Evolutionary conservation across 1,140 invertebrate genomes (phyloP), one percentile per base, ranked within the genome.

Genomic region (Nasonia longicornis): DNA sequence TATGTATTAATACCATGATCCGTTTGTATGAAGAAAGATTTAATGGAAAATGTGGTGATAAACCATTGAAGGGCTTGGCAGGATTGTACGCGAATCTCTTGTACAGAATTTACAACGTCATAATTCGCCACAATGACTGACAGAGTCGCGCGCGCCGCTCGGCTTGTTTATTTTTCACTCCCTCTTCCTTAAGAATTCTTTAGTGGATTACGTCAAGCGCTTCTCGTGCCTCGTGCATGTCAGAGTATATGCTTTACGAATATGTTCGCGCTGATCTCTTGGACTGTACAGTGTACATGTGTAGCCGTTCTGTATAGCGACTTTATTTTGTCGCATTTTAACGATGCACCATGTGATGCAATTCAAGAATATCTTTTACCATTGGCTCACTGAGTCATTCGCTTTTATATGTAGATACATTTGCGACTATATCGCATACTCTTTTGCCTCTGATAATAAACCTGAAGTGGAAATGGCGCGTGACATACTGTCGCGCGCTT

Each of bases 81-180:
- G 35, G 6, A 64, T 76, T 45, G 0, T 35, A 76, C 3, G 63
- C 58, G n/a, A 76, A 76, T 76, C 63, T 66, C 58, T 76, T 63
- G 31, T 22, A 29, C 3, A 12, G 26, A 31, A 76, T 66, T 76
- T 76, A 76, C 35, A 42, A 66, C 74, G 29, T 76, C 74, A 66
- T 66, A 66, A 75, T 75, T 75, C 26, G 11, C 29, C 14, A 12
- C 64, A 66, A 76, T 76, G 35, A 66, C 35, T 64, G 74, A 64
- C 72, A 31, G 48, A 48, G 72, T 58, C 48, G 26, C 10, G 29
- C 11, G 48, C 72, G 31, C 31, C 31, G 2, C 3, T 74, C 26
- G 11, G 14, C 48, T 31, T 16, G 16, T 75, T 58, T 31, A 38
- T 71, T 35, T 71, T 42, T 42, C 52, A 42, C 69, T n/a, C 69